Evolutionary conservation across 2,888 invertebrate genomes (phyloP).

Genomic region (Volucella inanis): DNA sequence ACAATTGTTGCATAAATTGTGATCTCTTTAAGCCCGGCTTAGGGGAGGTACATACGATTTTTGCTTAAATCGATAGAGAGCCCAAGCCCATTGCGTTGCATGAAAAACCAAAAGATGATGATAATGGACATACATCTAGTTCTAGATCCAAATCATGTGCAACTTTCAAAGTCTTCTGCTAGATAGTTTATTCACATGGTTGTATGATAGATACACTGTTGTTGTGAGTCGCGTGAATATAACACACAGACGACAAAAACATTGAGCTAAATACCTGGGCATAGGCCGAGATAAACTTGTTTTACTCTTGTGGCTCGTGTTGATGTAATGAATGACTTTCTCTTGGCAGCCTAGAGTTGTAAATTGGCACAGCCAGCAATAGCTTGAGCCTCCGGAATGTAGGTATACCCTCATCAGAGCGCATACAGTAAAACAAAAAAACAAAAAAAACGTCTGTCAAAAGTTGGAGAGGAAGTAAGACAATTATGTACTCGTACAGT

Average conservation of each 20-base stretch:
- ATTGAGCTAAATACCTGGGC: conserved; percentile 66
- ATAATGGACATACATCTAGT: conserved; percentile 13
- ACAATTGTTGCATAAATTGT: conserved; percentile 6
- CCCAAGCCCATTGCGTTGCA: too few species aligned
- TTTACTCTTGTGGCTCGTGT: conserved; percentile 55
- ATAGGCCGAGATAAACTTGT: conserved; percentile 65
- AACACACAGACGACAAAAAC: conserved; percentile 56
- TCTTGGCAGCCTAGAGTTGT: conserved; percentile 49
- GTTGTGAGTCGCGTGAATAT: conserved; percentile 30
- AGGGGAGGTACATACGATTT: too few species aligned
- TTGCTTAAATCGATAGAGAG: too few species aligned
- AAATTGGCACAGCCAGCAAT: conserved; percentile 56
- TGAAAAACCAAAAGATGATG: too few species aligned
- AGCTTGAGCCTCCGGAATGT: conserved; percentile 9
- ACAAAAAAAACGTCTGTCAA: not conserved
- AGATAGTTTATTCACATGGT: not conserved
- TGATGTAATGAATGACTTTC: conserved; percentile 74
- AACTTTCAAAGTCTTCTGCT: conserved; percentile 30
- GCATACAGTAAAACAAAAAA: not conserved
- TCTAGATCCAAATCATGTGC: conserved; percentile 18
- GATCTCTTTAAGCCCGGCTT: not conserved
- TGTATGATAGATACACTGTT: not conserved
- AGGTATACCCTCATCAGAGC: not conserved
- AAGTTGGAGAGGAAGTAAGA: conserved; percentile 51
- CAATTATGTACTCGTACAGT: conserved; percentile 12